A percentile compares a stretch with the other conserved stretches of the same genome.
Evolutionary conservation across 2,797 vertebrate species (phyloP).

Genomic region (Rhinoraja longicauda): DNA sequence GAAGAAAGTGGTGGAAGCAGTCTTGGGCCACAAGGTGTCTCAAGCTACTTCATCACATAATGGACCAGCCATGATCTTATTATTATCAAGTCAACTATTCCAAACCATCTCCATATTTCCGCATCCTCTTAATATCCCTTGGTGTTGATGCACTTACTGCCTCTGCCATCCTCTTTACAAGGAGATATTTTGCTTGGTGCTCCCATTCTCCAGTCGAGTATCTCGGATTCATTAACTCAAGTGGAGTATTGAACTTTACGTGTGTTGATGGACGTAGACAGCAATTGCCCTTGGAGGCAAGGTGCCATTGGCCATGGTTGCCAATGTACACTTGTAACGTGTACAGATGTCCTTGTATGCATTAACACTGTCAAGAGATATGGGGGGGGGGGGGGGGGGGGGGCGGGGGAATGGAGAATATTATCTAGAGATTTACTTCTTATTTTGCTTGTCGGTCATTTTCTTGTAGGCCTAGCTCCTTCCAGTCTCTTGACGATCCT

Average conservation of each 20-base stretch:
- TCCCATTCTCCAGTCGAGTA: neutral
- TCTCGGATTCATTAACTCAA: neutral
- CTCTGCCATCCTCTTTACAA: neutral
- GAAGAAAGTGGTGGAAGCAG: no score
- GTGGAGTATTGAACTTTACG: neutral
- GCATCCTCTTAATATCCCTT: no score
- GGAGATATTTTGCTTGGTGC: constrained; percentile 5
- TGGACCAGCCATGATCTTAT: no score
- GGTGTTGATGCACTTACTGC: neutral
- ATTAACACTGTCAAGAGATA: neutral
- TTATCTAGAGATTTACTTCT: constrained; percentile 23
- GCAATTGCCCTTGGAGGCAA: neutral
- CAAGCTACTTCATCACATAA: no score
- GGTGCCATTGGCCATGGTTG: neutral
- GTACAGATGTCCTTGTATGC: neutral
- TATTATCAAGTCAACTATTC: no score
- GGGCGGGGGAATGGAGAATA: neutral
- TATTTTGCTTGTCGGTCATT: constrained; percentile 48
- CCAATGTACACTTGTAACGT: neutral
- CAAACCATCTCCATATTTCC: no score
- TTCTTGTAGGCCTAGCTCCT: constrained; percentile 57
- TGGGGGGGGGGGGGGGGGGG: neutral
- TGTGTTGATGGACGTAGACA: neutral
- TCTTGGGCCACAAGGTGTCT: no score
- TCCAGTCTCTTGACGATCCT: constrained; percentile 49